Evolutionary conservation across 2,888 invertebrate genomes (phyloP), one percentile per base, ranked within the genome.

Genomic region (Dysmachus trigonus): DNA sequence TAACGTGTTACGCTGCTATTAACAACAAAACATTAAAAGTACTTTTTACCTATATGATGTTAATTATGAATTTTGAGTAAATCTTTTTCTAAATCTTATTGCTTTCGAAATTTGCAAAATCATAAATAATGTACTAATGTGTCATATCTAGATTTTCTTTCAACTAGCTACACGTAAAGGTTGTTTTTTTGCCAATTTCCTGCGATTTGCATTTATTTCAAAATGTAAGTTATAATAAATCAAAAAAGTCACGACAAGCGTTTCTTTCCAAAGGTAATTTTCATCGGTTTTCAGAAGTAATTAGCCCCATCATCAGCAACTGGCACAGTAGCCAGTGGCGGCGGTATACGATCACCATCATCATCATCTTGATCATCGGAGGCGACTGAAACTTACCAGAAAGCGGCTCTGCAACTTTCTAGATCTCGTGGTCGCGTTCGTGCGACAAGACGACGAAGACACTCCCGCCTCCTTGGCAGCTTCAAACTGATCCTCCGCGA

Each of bases 331-430:
- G 62, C 62, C 62, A 27, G 62, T 62, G 18, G 62, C 62, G 22
- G 2, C 13, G 62, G n/a, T 7, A n/a, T 6, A 5, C 18, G 62
- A 27, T 27, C 62, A 27, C 2, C n/a, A n/a, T n/a, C n/a, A n/a
- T n/a, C n/a, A n/a, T n/a, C n/a, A n/a, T n/a, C n/a, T n/a, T n/a
- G n/a, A n/a, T n/a, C n/a, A n/a, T n/a, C n/a, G n/a, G n/a, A n/a
- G 22, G 62, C 22, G 22, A 62, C 33, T 33, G 1, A 35, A 18
- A n/a, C 13, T 8, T 8, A 6, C 38, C 76, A 22, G 41, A 76
- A 76, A 76, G 76, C 76, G 10, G 76, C 33, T 27, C 33, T 38
- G 22, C 38, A 76, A 76, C 76, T 76, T 76, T 76, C 76, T 76
- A 18, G 22, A 62, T 62, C 62, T 62, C n/a, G n/a, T n/a, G n/a